Evolutionary conservation across 2,888 invertebrate species (phyloP), one percentile per base, ranked within the genome.

Genomic region (Ochropleura leucogaster): DNA sequence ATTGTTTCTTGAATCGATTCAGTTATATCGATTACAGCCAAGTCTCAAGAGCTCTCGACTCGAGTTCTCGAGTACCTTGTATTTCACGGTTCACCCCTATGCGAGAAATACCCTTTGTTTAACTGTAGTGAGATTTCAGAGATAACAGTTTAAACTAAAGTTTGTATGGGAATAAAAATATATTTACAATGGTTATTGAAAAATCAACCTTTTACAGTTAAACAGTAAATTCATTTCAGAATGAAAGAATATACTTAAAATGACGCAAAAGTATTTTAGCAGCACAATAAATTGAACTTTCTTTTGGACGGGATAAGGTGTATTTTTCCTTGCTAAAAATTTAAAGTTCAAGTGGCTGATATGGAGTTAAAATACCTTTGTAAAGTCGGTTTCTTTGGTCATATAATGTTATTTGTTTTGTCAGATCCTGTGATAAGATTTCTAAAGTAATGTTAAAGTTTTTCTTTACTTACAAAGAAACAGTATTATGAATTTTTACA

Each of bases 11-110:
- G 40, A 76, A 70, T 77, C 66, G 62, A 78, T 68, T 82, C 80
- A 87, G 90, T 91, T 91, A 92, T 95, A 95, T 95, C 94, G 92
- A 94, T 95, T 94, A 92, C 94, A 92, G 77, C 87, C 77, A 85
- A 87, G 76, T 77, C 79, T 18, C 46, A 46, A 71, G 71, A 55
- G 71, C 70, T 57, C 71, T 70, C 71, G 46, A 55, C 55, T 71
- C 71, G 71, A 71, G 71, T 40, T 71, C 46, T 70, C 71, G 70
- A 71, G 71, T 71, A 70, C 64, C 42, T 77, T 70, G 68, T 67
- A 64, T 75, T 69, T 59, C 14, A 62, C 44, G 20, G 62, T 62
- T 62, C 80, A 80, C 75, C 79, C 73, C 77, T 82, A 20, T 70
- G 51, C 53, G 71, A 63, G 66, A 63, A 81, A 59, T 67, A 78